Conservation (phyloP, 2,113 vertebrate species). For the Sula dactylatra region DNA sequence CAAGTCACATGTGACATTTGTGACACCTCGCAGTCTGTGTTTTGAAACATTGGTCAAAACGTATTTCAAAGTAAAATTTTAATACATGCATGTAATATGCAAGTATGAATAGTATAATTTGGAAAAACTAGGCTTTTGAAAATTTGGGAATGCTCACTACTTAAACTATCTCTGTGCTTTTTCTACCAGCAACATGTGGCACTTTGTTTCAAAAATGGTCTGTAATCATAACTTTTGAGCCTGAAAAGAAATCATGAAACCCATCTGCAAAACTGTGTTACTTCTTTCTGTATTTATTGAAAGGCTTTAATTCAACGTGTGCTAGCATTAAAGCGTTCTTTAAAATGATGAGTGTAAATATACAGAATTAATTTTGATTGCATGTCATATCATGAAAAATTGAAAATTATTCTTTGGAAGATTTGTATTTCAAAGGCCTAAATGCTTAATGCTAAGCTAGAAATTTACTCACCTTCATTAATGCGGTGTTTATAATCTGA, state of each 20-base stretch:
- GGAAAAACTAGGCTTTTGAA: background rate
- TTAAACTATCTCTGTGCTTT: background rate
- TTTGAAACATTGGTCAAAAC: background rate
- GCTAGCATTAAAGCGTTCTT: background rate
- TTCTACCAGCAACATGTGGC: background rate
- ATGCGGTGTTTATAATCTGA: background rate
- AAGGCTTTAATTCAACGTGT: background rate
- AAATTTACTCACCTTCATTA: background rate
- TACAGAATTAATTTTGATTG: background rate
- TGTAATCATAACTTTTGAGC: background rate
- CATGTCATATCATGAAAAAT: background rate
- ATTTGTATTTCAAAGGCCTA: background rate
- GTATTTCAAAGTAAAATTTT: background rate
- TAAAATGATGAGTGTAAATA: background rate
- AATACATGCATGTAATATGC: background rate
- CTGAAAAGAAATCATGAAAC: background rate
- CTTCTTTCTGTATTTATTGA: background rate
- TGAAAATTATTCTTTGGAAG: background rate
- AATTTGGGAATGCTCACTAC: background rate
- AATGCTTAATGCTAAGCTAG: background rate
- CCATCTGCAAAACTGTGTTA: background rate
- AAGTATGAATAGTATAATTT: background rate
- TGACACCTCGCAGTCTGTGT: background rate
- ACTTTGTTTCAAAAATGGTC: background rate
- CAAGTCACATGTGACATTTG: background rate